Conservation (phyloP, 2,113 vertebrate genomes). For the Zosterops hypoxanthus region DNA sequence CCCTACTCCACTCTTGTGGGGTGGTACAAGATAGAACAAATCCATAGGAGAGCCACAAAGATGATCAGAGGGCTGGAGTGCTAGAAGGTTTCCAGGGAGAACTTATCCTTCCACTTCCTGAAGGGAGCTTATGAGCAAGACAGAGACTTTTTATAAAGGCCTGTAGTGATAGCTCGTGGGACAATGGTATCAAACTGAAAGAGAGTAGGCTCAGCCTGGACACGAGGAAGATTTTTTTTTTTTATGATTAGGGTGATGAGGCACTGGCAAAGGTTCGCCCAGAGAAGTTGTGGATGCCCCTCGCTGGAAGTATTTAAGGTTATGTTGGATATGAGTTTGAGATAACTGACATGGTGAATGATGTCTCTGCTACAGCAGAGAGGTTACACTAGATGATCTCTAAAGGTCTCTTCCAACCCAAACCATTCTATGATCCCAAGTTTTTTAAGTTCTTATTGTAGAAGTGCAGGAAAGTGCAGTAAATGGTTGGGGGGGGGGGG, state of each 20-base stretch:
- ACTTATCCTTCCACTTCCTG: background rate
- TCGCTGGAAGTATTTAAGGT: background rate
- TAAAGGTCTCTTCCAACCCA: background rate
- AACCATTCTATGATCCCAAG: background rate
- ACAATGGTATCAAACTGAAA: background rate
- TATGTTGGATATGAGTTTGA: background rate
- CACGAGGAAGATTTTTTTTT: fast-evolving
- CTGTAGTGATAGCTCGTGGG: background rate
- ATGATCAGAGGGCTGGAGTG: background rate
- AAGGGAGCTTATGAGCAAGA: background rate
- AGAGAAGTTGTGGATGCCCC: background rate
- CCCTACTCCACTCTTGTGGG: background rate
- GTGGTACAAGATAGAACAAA: background rate
- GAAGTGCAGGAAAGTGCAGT: background rate
- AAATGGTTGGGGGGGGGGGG: background rate
- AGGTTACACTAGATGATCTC: background rate
- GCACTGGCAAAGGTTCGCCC: background rate
- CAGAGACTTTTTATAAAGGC: background rate
- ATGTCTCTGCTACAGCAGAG: background rate
- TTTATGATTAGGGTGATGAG: background rate
- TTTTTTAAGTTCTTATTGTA: background rate
- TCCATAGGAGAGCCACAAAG: background rate
- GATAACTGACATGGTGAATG: background rate
- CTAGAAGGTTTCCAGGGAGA: background rate
- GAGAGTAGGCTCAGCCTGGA: background rate